These are phyloP conservation scores for Cephalophus harveyi DNA, from an alignment of 2,113 vertebrate species.

Conservation along the genomic window DNA sequence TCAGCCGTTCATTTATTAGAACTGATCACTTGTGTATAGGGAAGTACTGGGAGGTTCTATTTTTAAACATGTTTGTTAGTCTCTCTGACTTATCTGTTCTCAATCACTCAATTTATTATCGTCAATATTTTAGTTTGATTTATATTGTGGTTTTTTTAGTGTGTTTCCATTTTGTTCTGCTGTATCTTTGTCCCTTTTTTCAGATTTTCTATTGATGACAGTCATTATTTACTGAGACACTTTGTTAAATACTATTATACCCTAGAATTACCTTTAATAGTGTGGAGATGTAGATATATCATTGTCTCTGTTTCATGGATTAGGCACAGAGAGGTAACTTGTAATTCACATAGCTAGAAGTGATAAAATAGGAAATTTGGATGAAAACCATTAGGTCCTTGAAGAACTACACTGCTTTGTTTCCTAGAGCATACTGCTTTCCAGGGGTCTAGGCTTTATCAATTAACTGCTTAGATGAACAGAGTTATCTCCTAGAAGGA, in stretches of 20 bases:
- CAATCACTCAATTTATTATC: not conserved
- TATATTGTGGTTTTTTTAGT: not conserved
- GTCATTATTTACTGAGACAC: not conserved
- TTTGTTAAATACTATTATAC: not conserved
- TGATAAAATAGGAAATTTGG: not conserved
- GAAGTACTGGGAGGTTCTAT: not conserved
- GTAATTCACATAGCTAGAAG: not conserved
- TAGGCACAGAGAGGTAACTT: not conserved
- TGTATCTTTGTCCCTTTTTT: not conserved
- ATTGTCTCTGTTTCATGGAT: not conserved
- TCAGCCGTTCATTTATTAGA: not conserved
- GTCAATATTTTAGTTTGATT: not conserved
- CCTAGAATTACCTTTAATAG: not conserved
- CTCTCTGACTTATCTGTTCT: not conserved
- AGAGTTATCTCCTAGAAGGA: not conserved
- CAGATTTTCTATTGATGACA: not conserved
- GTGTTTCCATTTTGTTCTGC: not conserved
- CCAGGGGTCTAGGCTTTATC: not conserved
- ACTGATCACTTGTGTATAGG: not conserved
- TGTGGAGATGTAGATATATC: no score
- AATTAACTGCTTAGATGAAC: not conserved
- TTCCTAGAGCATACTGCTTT: not conserved
- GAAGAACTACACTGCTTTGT: not conserved
- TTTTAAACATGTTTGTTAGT: not conserved
- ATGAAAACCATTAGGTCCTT: not conserved